Evolutionary conservation across 2,113 vertebrate genomes (phyloP).

Genomic region (Oreochromis aureus): DNA sequence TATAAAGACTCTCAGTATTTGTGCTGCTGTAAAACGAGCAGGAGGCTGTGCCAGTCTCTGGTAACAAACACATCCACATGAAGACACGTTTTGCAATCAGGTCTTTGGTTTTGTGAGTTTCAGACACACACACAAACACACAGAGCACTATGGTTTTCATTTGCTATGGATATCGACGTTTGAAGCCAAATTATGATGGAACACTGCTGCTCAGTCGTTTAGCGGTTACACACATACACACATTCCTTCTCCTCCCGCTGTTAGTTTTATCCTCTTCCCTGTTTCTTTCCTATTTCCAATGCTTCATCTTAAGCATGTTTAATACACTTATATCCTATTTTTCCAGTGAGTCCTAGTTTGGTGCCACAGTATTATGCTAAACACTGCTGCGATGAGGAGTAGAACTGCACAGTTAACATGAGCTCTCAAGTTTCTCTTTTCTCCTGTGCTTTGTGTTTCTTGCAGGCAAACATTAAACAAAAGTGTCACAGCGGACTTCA

Average conservation of each 20-base stretch:
- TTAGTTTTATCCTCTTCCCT: constrained; percentile 40
- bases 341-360: neutral
- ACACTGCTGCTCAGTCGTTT: constrained; percentile 50
- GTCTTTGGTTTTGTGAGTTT: neutral
- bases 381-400: neutral
- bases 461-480: constrained; percentile 33
- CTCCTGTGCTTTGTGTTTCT: neutral
- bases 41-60: neutral
- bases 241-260: constrained; percentile 8
- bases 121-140: neutral
- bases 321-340: neutral
- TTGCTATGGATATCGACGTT: constrained; percentile 24
- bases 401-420: neutral
- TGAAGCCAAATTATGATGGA: constrained; percentile 50
- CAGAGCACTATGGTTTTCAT: constrained; percentile 18
- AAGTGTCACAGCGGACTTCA: neutral
- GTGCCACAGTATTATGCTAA: neutral
- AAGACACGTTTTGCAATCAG: neutral
- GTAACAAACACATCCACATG: neutral
- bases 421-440: neutral
- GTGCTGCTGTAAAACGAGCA: constrained; percentile 4
- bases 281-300: constrained; percentile 11
- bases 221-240: constrained; percentile 24
- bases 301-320: neutral
- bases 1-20: constrained; percentile 2